Base-by-base conservation (phyloP, 2,888 invertebrate genomes). In the Harpalus rufipes region DNA sequence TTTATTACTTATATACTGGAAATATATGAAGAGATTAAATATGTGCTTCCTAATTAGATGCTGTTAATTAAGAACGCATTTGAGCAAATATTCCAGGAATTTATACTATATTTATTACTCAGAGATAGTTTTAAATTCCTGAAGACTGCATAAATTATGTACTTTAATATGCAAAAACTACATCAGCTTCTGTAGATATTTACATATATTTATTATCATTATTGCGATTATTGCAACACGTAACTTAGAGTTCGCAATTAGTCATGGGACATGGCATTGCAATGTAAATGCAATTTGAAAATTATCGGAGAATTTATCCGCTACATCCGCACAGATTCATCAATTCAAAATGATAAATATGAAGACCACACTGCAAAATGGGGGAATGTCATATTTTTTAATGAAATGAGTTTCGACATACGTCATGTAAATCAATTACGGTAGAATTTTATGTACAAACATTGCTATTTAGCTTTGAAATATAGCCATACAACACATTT, bases 41-140 rank as follows among this genome's bases (percentile, higher is more conserved):
- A 82, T 82, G 82, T 72, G 61, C 65, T 82, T 72, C 58, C 72
- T 82, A 82, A 82, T 82, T 72, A 72, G 82, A 82, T 72, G 72
- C 56, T 82, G 72, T 82, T 82, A 82, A 82, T 82, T 82, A 82
- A 82, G 82, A 82, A 82, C 82, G 82, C 82, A 82, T 82, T 82
- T 82, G 68, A 72, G 82, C 72, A 82, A 82, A 82, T 82, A 82
- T 72, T 72, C 72, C 51, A 68, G 58, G 82, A 82, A 82, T 82
- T 82, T 82, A 82, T 82, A 58, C 72, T 51, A 39, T 82, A 82
- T 82, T 82, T 82, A 82, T 82, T 82, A 39, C 82, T 72, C 12
- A 39, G 7, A 82, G 21, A 58, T 82, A 82, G 25, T 82, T 82
- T 82, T 58, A 72, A 72, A 82, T 82, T 82, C 82, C 72, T 25